phyloP scores from a whole-genome alignment of 2,797 vertebrate species.

The Bucorvus abyssinicus region DNA sequence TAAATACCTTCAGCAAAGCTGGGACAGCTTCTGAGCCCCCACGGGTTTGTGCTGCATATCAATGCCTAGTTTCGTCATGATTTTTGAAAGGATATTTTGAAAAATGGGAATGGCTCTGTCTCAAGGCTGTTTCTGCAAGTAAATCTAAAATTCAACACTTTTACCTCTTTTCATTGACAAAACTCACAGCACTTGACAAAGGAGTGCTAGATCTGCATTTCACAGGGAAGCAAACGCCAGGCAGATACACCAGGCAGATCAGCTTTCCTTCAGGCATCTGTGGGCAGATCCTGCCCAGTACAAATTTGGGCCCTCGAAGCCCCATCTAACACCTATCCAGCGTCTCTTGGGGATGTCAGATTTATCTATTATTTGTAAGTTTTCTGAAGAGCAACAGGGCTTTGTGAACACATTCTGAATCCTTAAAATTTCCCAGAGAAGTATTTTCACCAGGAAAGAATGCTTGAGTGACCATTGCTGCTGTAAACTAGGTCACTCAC shows the following conservation, averaged over 20 bases:
- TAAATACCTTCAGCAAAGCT: not conserved
- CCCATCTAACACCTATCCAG: not conserved
- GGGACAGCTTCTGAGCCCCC: not conserved
- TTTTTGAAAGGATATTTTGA: not conserved
- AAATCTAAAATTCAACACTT: not conserved
- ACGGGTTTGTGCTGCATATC: not conserved
- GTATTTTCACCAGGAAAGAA: slow-evolving; percentile 5
- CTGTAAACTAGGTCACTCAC: not conserved
- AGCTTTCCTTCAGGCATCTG: not conserved
- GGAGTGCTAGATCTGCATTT: not conserved
- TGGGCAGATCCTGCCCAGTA: not conserved
- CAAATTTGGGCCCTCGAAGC: accelerated
- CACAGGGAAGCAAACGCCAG: not conserved
- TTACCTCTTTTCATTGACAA: not conserved
- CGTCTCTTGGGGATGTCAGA: not conserved
- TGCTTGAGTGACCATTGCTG: not conserved
- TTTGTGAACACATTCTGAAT: slow-evolving; percentile 3
- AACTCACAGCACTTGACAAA: not conserved
- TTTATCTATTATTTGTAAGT: not conserved
- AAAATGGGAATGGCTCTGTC: not conserved
- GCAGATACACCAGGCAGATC: not conserved
- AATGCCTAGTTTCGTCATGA: not conserved
- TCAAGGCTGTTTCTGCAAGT: not conserved
- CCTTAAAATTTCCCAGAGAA: slow-evolving; percentile 5
- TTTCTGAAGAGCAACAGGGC: not conserved